These are phyloP conservation scores for Sebastes matsubarae DNA, from an alignment of 2,797 vertebrate species.

Conservation along the genomic window DNA sequence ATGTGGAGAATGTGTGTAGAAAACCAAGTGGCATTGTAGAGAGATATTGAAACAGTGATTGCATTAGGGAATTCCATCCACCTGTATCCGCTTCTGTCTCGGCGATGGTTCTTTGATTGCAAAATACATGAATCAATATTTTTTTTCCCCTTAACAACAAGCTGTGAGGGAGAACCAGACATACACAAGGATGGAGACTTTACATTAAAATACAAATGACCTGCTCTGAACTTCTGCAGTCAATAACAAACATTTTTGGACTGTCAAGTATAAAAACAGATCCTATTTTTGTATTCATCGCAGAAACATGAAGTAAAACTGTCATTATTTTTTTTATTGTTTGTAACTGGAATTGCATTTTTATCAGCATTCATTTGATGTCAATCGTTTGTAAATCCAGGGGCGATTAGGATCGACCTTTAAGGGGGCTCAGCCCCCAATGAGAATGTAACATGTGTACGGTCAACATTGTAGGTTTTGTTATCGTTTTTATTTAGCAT, in stretches of 20 bases:
- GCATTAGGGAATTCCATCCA: neutral
- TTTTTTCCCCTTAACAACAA: neutral
- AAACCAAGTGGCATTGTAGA: neutral
- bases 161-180: neutral
- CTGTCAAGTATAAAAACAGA: neutral
- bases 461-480: too few species aligned
- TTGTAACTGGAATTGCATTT: neutral
- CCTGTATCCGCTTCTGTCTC: constrained; percentile 12
- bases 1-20: constrained; percentile 36
- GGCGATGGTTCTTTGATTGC: neutral
- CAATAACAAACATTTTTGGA: neutral
- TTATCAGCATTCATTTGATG: neutral
- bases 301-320: neutral
- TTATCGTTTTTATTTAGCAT: too few species aligned
- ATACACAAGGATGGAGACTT: neutral
- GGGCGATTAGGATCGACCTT: too few species aligned
- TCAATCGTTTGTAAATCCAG: neutral
- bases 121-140: neutral
- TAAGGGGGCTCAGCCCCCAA: too few species aligned
- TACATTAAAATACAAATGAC: neutral
- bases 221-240: neutral
- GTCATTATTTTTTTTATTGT: neutral
- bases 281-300: neutral
- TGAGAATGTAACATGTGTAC: too few species aligned
- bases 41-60: constrained; percentile 21